Evolutionary conservation across 2,888 invertebrate genomes (phyloP).

Genomic region (Thymelicus sylvestris): DNA sequence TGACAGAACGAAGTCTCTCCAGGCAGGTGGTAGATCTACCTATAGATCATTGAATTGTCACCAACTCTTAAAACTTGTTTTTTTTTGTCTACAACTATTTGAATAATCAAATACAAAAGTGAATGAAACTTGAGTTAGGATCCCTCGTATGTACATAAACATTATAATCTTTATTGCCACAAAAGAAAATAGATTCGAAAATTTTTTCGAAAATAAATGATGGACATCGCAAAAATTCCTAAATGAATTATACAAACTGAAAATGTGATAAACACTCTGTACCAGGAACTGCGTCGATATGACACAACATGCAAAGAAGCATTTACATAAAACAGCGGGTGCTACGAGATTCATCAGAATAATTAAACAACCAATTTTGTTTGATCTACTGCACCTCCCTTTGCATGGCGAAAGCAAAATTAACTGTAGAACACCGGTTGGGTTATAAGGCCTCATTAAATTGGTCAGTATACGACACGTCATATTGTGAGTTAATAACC

Average conservation of each 20-base stretch:
- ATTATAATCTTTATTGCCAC: no score
- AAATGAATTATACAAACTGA: slow-evolving; percentile 38
- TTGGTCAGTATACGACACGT: slow-evolving; percentile 51
- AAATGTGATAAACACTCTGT: slow-evolving; percentile 42
- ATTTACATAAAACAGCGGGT: slow-evolving; percentile 51
- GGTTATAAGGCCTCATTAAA: slow-evolving; percentile 45
- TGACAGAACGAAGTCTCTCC: no score
- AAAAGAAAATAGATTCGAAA: no score
- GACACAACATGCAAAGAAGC: slow-evolving; percentile 44
- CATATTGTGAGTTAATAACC: slow-evolving; percentile 54
- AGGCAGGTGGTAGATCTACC: no score
- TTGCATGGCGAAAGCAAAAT: slow-evolving; percentile 13
- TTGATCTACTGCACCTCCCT: slow-evolving; percentile 37
- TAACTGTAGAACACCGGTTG: slow-evolving; percentile 4
- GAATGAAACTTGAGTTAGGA: no score
- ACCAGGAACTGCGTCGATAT: slow-evolving; percentile 40
- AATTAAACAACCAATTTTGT: slow-evolving; percentile 49
- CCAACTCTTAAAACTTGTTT: no score
- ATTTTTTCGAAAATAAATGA: not conserved
- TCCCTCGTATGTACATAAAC: no score
- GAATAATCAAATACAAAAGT: no score
- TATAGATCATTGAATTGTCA: no score
- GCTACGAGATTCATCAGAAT: slow-evolving; percentile 52
- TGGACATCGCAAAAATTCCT: slow-evolving; percentile 37
- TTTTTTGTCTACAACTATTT: no score